phyloP scores from a whole-genome alignment of 2,113 vertebrate genomes.

The Sceloporus tristichus region DNA sequence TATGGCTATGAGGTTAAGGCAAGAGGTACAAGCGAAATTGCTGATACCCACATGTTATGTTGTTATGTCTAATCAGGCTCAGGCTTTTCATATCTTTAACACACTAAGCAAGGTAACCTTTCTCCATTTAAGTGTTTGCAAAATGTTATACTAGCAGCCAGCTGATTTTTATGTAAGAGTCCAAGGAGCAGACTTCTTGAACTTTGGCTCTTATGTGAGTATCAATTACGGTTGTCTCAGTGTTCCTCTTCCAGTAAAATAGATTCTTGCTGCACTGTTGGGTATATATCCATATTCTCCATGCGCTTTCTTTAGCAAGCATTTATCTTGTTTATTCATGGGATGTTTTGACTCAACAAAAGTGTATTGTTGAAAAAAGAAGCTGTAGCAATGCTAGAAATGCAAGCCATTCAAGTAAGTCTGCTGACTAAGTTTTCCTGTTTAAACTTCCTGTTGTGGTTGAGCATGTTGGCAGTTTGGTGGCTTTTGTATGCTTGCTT shows the following conservation, averaged over 20 bases:
- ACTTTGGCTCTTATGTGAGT: conserved; percentile 5
- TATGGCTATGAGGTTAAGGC: neutral
- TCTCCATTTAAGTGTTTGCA: neutral
- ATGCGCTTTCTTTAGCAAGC: neutral
- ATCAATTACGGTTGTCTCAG: neutral
- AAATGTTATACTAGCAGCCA: neutral
- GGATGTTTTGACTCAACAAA: neutral
- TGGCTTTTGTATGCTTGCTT: neutral
- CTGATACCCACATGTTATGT: neutral
- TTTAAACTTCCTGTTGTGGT: conserved; percentile 17
- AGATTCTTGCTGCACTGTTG: conserved; percentile 19
- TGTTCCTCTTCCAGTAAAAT: conserved; percentile 12
- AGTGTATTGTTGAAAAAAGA: neutral
- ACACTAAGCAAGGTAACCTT: neutral
- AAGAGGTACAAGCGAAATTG: neutral
- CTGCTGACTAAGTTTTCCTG: conserved; percentile 37
- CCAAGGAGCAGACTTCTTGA: conserved; percentile 17
- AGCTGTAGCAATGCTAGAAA: conserved; percentile 19
- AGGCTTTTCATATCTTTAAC: neutral
- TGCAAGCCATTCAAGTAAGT: neutral
- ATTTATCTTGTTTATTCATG: conserved; percentile 17
- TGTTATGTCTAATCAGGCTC: neutral
- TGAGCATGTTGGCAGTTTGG: neutral
- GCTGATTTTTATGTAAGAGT: conserved; percentile 19
- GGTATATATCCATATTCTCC: neutral